phyloP scores from a whole-genome alignment of 2,888 invertebrate genomes.

The Monoplex corrugatus region DNA sequence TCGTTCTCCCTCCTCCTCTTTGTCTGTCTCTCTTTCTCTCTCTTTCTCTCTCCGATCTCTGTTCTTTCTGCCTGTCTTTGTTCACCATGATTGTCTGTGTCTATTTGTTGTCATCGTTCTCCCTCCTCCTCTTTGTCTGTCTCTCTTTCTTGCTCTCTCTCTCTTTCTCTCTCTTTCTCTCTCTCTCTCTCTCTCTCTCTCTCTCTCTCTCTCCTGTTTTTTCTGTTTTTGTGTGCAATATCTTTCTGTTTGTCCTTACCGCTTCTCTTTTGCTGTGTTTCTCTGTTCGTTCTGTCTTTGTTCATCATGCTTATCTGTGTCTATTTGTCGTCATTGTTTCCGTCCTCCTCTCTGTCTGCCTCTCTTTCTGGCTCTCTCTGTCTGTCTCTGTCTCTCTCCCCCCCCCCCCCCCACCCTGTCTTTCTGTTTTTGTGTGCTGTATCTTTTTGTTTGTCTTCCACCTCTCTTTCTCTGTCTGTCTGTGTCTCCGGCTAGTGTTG shows the following conservation, averaged over 20 bases:
- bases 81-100: conserved; percentile 2
- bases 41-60: neutral
- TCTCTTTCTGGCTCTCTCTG: neutral
- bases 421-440: neutral
- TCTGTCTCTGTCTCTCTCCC: neutral
- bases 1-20: neutral
- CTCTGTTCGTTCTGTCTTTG: too few species aligned
- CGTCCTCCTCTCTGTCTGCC: neutral
- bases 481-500: too few species aligned
- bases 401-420: neutral
- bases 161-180: neutral
- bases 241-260: neutral
- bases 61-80: conserved; percentile 62
- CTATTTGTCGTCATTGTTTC: too few species aligned
- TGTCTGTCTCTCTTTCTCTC: neutral
- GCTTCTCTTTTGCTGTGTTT: neutral
- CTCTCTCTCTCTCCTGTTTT: neutral
- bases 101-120: neutral
- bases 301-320: too few species aligned
- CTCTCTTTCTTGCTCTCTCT: neutral
- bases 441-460: neutral
- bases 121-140: too few species aligned
- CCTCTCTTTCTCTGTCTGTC: neutral
- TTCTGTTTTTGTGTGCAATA: neutral
- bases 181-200: neutral